Percentiles rank a stretch among this genome's conserved stretches.
These are phyloP conservation scores for Epinephelus moara DNA, from an alignment of 2,113 vertebrate genomes.

Conservation along the genomic window DNA sequence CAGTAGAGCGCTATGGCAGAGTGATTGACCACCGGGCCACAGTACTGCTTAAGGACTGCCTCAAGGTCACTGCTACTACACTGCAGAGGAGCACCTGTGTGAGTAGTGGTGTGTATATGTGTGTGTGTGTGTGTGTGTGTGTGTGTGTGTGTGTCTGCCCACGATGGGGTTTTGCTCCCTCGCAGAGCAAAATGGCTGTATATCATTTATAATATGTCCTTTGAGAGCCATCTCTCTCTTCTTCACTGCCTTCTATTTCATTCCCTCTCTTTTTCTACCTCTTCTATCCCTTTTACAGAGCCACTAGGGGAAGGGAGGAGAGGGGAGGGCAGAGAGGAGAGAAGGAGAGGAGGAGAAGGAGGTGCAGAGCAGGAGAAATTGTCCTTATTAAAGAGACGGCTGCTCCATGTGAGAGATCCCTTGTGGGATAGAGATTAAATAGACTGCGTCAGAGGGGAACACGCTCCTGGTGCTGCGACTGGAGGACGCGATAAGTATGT, in stretches of 20 bases:
- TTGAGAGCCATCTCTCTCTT: slow-evolving; percentile 67
- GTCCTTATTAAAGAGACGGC: slow-evolving; percentile 79
- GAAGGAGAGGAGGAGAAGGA: slow-evolving; percentile 39
- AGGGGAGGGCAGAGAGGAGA: background rate
- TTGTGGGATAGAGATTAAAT: slow-evolving; percentile 81
- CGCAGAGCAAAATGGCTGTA: slow-evolving; percentile 75
- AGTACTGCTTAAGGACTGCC: slow-evolving; percentile 35
- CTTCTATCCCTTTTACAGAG: slow-evolving; percentile 57
- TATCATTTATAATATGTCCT: slow-evolving; percentile 81
- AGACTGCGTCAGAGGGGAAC: slow-evolving; percentile 77
- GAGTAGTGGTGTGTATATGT: slow-evolving; percentile 35
- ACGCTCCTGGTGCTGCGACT: slow-evolving; percentile 59
- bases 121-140: slow-evolving; percentile 16
- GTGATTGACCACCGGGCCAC: slow-evolving; percentile 47
- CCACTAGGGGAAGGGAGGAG: slow-evolving; percentile 32
- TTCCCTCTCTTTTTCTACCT: slow-evolving; percentile 53
- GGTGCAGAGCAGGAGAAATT: slow-evolving; percentile 70
- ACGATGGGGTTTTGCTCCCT: slow-evolving; percentile 59
- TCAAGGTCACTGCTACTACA: slow-evolving; percentile 72
- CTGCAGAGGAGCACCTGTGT: slow-evolving; percentile 67
- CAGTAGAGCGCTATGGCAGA: slow-evolving; percentile 22
- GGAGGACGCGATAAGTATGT: slow-evolving; percentile 67
- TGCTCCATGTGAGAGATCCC: slow-evolving; percentile 76
- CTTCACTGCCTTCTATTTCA: slow-evolving; percentile 61
- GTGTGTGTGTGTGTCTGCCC: slow-evolving; percentile 12